These are phyloP conservation scores for Melinaea menophilus DNA, from an alignment of 2,888 invertebrate species.

Conservation along the genomic window DNA sequence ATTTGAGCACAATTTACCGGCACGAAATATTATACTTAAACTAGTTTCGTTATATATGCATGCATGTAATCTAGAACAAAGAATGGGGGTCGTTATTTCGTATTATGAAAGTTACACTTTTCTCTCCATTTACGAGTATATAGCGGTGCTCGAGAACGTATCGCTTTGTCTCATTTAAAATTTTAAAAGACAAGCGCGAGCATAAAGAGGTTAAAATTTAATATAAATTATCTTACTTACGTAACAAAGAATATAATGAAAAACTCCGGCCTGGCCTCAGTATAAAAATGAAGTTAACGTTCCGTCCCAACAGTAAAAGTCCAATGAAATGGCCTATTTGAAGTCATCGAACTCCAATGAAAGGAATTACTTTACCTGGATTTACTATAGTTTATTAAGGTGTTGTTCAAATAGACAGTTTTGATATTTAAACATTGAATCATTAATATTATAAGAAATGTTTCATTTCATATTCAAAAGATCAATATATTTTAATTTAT, in stretches of 20 bases:
- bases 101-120: slow-evolving; percentile 37
- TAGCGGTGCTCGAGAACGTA: slow-evolving; percentile 24
- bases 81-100: slow-evolving; percentile 39
- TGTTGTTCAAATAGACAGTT: too few relatives aligned
- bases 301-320: not conserved
- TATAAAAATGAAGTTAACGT: not conserved
- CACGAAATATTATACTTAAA: slow-evolving; percentile 39
- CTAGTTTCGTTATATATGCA: slow-evolving; percentile 48
- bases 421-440: too few relatives aligned
- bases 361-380: too few relatives aligned
- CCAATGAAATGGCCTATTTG: not conserved
- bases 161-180: slow-evolving; percentile 9
- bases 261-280: not conserved
- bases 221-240: not conserved
- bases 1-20: slow-evolving; percentile 45
- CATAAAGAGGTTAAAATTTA: not conserved
- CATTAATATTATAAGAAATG: too few relatives aligned
- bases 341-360: not conserved
- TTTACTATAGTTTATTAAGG: too few relatives aligned
- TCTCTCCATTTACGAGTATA: slow-evolving; percentile 20
- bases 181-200: not conserved
- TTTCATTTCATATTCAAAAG: too few relatives aligned
- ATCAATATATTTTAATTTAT: too few relatives aligned
- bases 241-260: not conserved
- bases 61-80: slow-evolving; percentile 45